phyloP scores from a whole-genome alignment of 2,797 vertebrate genomes.

The Anas capensis region DNA sequence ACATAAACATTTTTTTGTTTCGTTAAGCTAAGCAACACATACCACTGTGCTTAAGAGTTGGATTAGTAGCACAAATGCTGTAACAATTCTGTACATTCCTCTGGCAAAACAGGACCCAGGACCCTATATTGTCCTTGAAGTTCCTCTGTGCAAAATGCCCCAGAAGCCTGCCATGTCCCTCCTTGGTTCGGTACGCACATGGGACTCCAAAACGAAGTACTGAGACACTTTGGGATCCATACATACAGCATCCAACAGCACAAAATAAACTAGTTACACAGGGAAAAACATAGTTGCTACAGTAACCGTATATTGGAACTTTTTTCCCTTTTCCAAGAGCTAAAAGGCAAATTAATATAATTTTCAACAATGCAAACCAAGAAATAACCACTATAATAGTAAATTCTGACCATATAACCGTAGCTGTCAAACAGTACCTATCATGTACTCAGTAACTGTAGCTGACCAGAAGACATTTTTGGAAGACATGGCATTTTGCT shows the following conservation, averaged over 20 bases:
- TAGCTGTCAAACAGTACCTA: not conserved
- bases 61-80: fast-evolving
- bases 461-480: not conserved
- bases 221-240: not conserved
- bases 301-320: not conserved
- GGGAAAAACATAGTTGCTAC: not conserved
- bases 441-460: fast-evolving
- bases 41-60: fast-evolving
- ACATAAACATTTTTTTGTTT: not conserved
- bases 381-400: not conserved
- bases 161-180: fast-evolving
- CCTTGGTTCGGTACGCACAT: fast-evolving
- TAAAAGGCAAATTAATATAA: not conserved
- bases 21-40: not conserved
- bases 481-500: not conserved
- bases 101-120: not conserved
- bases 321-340: not conserved
- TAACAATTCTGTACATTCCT: fast-evolving
- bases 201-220: not conserved
- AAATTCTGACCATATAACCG: not conserved
- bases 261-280: not conserved
- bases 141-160: not conserved
- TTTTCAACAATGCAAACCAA: not conserved
- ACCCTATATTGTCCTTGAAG: fast-evolving
- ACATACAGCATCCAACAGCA: not conserved